Evolutionary conservation across 2,888 invertebrate genomes (phyloP).

Genomic region (Busseola fusca): DNA sequence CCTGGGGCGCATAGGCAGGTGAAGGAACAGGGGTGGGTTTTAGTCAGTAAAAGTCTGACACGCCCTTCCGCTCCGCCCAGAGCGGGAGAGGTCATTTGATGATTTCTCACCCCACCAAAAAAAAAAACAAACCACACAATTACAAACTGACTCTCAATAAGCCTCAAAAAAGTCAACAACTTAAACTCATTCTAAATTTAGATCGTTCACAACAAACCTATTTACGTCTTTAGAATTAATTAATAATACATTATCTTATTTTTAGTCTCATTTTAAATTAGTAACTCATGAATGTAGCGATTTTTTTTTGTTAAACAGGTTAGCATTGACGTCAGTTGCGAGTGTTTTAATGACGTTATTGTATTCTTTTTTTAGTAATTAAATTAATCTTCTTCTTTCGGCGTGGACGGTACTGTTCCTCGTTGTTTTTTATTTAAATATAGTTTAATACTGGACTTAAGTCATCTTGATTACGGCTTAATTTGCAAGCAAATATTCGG

Average conservation of each 20-base stretch:
- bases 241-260: not conserved
- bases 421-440: not conserved
- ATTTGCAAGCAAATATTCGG: too few species aligned
- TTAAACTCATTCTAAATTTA: not conserved
- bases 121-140: too few species aligned
- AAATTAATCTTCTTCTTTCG: not conserved
- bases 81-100: too few species aligned
- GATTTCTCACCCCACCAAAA: too few species aligned
- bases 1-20: too few species aligned
- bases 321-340: slow-evolving; percentile 29
- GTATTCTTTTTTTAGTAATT: slow-evolving; percentile 12
- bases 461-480: not conserved
- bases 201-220: not conserved
- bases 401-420: not conserved
- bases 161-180: not conserved
- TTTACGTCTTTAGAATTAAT: not conserved
- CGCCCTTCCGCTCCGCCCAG: too few species aligned
- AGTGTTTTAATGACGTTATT: not conserved
- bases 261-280: not conserved
- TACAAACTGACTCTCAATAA: not conserved
- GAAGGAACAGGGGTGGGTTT: too few species aligned
- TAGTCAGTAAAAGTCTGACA: too few species aligned
- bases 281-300: not conserved
- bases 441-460: not conserved
- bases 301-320: slow-evolving; percentile 9